Evolutionary conservation across 1,140 invertebrate species (phyloP).

Genomic region (Heliconius melpomene): DNA sequence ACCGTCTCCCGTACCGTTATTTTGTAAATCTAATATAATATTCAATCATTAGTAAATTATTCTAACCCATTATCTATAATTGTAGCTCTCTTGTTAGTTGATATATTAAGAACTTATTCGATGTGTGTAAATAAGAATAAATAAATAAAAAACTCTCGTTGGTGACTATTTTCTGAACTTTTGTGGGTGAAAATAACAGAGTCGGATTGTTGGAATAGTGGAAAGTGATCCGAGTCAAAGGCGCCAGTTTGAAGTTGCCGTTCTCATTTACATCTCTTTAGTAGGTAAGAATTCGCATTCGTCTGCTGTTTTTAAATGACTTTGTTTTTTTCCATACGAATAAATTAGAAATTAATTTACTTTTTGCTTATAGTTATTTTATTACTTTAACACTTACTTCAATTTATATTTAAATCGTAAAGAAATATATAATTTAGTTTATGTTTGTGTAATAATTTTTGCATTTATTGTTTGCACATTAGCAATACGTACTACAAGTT

Average conservation of each 20-base stretch:
- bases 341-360: background rate
- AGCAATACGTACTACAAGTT: background rate
- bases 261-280: conserved; percentile 69
- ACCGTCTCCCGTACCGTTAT: conserved; percentile 55
- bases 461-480: background rate
- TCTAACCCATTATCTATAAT: conserved; percentile 15
- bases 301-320: conserved; percentile 51
- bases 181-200: conserved; percentile 61
- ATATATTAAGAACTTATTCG: conserved; percentile 29
- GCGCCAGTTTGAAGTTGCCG: conserved; percentile 51
- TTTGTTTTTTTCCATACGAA: background rate
- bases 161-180: conserved; percentile 39
- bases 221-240: conserved; percentile 56
- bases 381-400: background rate
- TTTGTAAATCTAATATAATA: conserved; percentile 44
- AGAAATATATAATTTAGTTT: background rate
- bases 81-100: conserved; percentile 30
- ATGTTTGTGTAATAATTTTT: background rate
- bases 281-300: conserved; percentile 64
- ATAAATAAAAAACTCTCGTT: conserved; percentile 20
- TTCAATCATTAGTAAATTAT: conserved; percentile 10
- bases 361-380: background rate
- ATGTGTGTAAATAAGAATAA: conserved; percentile 24
- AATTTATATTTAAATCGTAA: background rate
- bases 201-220: conserved; percentile 66